phyloP scores from a whole-genome alignment of 2,113 vertebrate species.

The Nanorana parkeri region DNA sequence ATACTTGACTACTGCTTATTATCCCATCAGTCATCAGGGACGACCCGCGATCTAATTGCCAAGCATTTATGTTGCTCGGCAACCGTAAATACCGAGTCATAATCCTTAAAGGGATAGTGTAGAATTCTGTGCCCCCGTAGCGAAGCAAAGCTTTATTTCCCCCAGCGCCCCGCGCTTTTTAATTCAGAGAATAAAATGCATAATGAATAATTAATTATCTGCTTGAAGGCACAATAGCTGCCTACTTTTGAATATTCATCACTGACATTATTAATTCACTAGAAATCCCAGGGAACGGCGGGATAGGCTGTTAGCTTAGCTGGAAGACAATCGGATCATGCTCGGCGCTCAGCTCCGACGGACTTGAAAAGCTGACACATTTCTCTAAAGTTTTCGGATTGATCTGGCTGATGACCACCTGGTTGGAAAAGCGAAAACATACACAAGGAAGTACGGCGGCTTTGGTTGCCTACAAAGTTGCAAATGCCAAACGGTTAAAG shows the following conservation, averaged over 20 bases:
- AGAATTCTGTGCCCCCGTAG: conserved; percentile 81
- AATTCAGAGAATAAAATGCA: conserved; percentile 88
- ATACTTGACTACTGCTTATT: conserved; percentile 89
- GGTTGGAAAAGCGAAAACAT: background rate
- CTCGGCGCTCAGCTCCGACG: conserved; percentile 66
- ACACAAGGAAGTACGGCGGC: background rate
- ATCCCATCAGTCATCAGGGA: conserved; percentile 87
- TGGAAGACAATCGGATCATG: conserved; percentile 80
- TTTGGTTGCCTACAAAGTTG: too few relatives aligned
- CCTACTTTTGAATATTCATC: conserved; percentile 89
- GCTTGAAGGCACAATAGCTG: conserved; percentile 87
- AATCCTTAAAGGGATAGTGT: conserved; percentile 85
- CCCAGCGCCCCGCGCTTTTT: conserved; percentile 86
- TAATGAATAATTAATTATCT: conserved; percentile 89
- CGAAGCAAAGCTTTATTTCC: conserved; percentile 82
- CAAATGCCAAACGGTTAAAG: too few relatives aligned
- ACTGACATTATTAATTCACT: conserved; percentile 86
- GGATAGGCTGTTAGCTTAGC: conserved; percentile 80
- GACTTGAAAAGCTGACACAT: conserved; percentile 71
- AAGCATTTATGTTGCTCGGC: conserved; percentile 85
- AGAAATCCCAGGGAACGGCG: conserved; percentile 78
- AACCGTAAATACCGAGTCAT: conserved; percentile 85
- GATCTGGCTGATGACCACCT: conserved; percentile 8
- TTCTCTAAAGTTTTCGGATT: conserved; percentile 37
- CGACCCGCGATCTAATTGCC: conserved; percentile 88